Base-by-base conservation (phyloP, 2,797 vertebrate species). In the Semotilus atromaculatus region DNA sequence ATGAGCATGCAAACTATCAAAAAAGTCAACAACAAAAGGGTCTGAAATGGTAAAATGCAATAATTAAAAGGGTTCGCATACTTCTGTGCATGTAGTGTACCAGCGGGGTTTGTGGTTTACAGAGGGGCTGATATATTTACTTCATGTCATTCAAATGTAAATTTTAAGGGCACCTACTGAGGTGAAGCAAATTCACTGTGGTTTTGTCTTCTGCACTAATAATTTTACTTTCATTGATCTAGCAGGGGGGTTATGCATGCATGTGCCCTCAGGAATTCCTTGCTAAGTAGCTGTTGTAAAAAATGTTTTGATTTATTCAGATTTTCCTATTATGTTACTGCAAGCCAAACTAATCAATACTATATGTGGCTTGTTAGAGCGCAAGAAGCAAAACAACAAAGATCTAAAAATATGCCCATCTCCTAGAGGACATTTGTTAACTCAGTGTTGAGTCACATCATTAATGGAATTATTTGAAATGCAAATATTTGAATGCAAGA, bases 221-320 rank as follows among this genome's bases (percentile, higher is more conserved):
- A 95, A 96, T 92, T 95, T 94, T 84, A 94, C 92, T 36, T 96
- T 93, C 88, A 92, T 95, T 92, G 94, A 96, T 88, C 91, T 95
- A 87, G 90, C 93, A 88, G 91, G 87, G 26, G 88, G 93, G 94
- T 91, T 95, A 94, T 85, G 85, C 91, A 88, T 96, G 94, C 88
- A 58, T 94, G 92, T 96, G 93, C 91, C 93, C 91, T 89, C 86
- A 82, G 89, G 94, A 94, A 88, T 96, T 93, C 88, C 90, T 90
- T 79, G 93, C 94, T 95, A 93, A 95, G 91, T 91, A 79, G 34
- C 75, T 82, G 62, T 76, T 85, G 83, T 82, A 85, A 89, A 81
- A 31, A 83, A 75, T 43, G 7, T 74, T 80, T 87, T 76, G 31
- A 74, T 87, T 89, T 67, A 82, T 82, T 86, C 64, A 60, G 58